Evolutionary conservation across 2,113 vertebrate species (phyloP), one percentile per base, ranked within the genome.

Genomic region (Picathartes gymnocephalus): DNA sequence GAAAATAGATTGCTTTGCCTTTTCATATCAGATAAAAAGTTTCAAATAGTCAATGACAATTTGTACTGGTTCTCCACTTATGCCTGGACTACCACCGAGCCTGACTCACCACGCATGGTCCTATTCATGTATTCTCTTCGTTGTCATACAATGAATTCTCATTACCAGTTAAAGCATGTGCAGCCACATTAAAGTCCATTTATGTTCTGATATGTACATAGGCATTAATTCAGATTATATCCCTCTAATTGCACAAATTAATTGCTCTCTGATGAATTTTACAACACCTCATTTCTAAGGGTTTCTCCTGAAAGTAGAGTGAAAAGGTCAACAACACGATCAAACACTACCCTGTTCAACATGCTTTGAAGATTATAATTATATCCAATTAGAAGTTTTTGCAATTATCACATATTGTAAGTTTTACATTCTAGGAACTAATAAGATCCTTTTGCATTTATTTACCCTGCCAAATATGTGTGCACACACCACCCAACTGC

Each of bases 311-410:
- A 73, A 97, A 97, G 88, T 47, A 92, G 58, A 76, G 74, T 60
- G 90, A 95, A 97, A 98, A 98, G 96, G 98, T 97, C 97, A 97
- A 95, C 95, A 78, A 33, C 76, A 60, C 2, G 68, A 97, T 97
- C 97, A 97, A 93, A 95, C 11, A n/a, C 76, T 78, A 81, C 86
- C 69, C 92, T 93, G 92, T 95, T 96, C 95, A 97, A 95, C 92
- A 96, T 76, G 92, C 96, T 98, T 97, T 96, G 96, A 98, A 97
- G 95, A 97, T 97, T 86, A 96, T 95, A 96, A 97, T 97, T 97
- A 95, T 94, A 91, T 91, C 88, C 96, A 97, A 97, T 97, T 96
- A 95, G 95, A 95, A 96, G 58, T 50, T 97, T 97, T 88, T 93
- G 86, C 95, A 98, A 96, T 97, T 96, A 97, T 94, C 88, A 93